These are phyloP conservation scores for Noctua comes DNA, from an alignment of 2,888 invertebrate genomes.

Conservation along the genomic window DNA sequence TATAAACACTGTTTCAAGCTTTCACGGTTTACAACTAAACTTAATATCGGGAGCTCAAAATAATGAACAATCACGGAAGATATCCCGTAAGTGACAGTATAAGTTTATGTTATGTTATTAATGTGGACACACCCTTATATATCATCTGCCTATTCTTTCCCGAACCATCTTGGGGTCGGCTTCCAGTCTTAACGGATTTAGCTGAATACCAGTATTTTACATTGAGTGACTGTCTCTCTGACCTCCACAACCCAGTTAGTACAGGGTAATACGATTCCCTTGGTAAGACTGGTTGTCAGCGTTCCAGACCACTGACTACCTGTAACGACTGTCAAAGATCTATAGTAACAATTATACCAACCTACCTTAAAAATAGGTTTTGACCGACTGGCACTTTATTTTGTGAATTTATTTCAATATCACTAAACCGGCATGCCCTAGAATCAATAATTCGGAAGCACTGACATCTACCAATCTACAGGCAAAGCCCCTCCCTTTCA, in stretches of 20 bases:
- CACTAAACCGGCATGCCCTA: background rate
- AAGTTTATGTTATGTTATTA: too few species aligned
- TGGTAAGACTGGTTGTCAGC: background rate
- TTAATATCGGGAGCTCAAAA: too few species aligned
- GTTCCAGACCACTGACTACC: background rate
- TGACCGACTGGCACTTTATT: background rate
- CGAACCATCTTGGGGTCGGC: fast-evolving
- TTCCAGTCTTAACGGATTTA: background rate
- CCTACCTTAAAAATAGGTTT: background rate
- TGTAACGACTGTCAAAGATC: background rate
- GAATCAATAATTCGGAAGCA: background rate
- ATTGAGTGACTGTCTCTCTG: background rate
- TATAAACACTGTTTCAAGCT: too few species aligned
- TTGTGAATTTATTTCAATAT: background rate
- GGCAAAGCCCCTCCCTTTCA: too few species aligned
- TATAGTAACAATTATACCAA: background rate
- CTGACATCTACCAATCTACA: too few species aligned
- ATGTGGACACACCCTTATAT: too few species aligned
- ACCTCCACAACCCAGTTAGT: background rate
- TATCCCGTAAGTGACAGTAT: too few species aligned
- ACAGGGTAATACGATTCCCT: background rate
- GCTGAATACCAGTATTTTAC: background rate
- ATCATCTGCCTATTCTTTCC: background rate
- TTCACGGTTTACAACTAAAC: too few species aligned
- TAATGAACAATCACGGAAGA: too few species aligned